Conservation (phyloP, 2,888 invertebrate genomes). For the Lapara coniferarum region DNA sequence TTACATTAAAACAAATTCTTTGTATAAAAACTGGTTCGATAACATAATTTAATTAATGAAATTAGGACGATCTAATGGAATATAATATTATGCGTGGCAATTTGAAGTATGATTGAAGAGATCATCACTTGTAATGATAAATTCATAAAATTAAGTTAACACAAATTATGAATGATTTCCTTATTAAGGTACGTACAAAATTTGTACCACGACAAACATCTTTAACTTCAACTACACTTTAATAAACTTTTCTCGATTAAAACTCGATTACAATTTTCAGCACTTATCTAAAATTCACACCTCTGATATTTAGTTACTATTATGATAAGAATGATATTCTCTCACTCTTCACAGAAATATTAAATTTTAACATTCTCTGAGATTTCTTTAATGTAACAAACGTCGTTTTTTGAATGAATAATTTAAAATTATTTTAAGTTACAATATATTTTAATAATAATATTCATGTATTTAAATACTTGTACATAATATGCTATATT, state of each 20-base stretch:
- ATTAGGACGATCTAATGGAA: neutral
- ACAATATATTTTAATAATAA: neutral
- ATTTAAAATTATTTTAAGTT: neutral
- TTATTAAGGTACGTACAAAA: conserved; percentile 2
- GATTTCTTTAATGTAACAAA: conserved; percentile 12
- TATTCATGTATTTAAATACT: neutral
- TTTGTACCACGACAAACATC: neutral
- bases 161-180: neutral
- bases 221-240: neutral
- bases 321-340: neutral
- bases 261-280: conserved; percentile 5
- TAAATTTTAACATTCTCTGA: conserved; percentile 12
- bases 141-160: neutral
- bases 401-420: neutral
- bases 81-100: conserved; percentile 8
- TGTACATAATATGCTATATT: neutral
- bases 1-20: neutral
- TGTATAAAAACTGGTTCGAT: neutral
- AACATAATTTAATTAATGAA: neutral
- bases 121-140: conserved; percentile 17
- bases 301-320: conserved; percentile 13
- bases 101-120: conserved; percentile 16
- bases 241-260: conserved; percentile 10
- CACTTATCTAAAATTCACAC: conserved; percentile 8
- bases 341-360: conserved; percentile 18